These are phyloP conservation scores for Platichthys stellatus DNA, from an alignment of 2,113 vertebrate species.

Conservation along the genomic window DNA sequence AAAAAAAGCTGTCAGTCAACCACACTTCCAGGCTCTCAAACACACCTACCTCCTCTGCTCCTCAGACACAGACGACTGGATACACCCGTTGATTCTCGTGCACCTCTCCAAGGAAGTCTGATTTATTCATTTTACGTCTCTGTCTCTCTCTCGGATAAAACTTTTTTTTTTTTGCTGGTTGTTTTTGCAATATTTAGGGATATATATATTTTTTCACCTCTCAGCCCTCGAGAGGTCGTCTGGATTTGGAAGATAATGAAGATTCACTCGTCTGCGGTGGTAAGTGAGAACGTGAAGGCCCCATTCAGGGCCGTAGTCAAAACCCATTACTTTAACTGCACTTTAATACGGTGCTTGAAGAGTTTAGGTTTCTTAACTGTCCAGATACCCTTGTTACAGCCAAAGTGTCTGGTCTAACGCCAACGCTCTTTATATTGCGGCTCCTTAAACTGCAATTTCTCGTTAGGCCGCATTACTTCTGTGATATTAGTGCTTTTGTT, in stretches of 20 bases:
- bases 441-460: conserved; percentile 23
- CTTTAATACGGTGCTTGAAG: conserved; percentile 50
- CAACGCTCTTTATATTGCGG: conserved; percentile 39
- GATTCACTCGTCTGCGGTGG: conserved; percentile 47
- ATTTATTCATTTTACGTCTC: conserved; percentile 11
- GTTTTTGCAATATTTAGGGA: conserved; percentile 23
- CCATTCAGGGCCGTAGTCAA: conserved; percentile 41
- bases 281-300: conserved; percentile 58
- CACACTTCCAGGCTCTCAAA: background rate
- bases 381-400: conserved; percentile 41
- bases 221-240: conserved; percentile 26
- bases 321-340: conserved; percentile 60
- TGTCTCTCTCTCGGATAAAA: conserved; percentile 43
- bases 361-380: conserved; percentile 57
- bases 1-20: conserved; percentile 23
- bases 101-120: conserved; percentile 25
- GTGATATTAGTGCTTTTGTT: conserved; percentile 3
- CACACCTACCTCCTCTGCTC: conserved; percentile 48
- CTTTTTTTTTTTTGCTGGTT: conserved; percentile 22
- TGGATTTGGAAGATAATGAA: conserved; percentile 54
- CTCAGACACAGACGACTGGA: conserved; percentile 39
- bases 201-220: conserved; percentile 11
- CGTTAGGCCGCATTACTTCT: conserved; percentile 15
- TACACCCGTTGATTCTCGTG: conserved; percentile 22
- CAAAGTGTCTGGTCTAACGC: conserved; percentile 55